Conservation (phyloP, 1,140 invertebrate species). For the Macrosteles quadrilineatus region DNA sequence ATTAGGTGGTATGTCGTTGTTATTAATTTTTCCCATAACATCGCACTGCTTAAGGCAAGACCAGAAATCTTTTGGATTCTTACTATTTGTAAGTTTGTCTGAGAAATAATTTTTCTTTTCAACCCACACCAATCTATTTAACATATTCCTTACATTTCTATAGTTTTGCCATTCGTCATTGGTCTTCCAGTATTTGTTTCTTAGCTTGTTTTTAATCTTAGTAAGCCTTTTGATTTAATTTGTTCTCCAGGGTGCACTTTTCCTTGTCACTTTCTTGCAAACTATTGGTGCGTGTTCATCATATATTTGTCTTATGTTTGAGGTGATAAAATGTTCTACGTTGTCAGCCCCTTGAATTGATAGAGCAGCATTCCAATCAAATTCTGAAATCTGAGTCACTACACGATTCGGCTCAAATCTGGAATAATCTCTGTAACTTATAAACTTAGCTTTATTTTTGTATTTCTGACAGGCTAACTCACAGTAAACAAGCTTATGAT, state of each 20-base stretch:
- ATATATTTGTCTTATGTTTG: not conserved
- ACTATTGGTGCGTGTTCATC: constrained; percentile 3
- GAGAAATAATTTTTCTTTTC: constrained; percentile 1
- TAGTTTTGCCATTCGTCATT: not conserved
- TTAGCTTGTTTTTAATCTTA: not conserved
- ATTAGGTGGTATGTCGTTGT: no score
- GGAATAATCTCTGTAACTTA: not conserved
- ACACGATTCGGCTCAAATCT: not conserved
- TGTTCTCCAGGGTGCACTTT: not conserved
- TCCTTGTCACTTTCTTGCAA: not conserved
- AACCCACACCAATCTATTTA: not conserved
- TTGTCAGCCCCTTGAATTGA: not conserved
- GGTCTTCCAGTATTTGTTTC: constrained; percentile 6
- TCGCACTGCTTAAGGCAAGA: not conserved
- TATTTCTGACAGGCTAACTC: not conserved
- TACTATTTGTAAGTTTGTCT: not conserved
- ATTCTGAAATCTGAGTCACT: not conserved
- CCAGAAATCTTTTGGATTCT: constrained; percentile 2
- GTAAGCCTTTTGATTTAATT: not conserved
- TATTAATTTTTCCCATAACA: not conserved
- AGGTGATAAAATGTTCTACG: not conserved
- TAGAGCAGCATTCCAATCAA: not conserved
- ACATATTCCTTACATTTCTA: not conserved
- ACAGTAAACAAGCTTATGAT: not conserved
- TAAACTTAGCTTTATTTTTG: not conserved